These are phyloP conservation scores for Molossus alvarezi DNA, from an alignment of 2,797 vertebrate species.

Conservation along the genomic window DNA sequence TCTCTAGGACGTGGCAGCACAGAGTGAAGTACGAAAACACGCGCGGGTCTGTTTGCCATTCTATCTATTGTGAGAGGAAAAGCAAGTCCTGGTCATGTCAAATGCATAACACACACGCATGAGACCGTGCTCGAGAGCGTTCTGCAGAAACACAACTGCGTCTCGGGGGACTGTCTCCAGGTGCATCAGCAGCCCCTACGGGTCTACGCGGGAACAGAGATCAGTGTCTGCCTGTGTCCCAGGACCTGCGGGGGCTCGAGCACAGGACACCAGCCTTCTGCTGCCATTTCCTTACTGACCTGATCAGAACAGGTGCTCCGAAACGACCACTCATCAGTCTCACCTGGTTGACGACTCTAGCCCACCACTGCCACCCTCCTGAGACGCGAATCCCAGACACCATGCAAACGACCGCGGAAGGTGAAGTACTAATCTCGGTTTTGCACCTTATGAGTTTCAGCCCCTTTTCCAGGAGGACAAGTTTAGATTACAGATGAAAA, in stretches of 20 bases:
- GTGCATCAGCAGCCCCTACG: too few relatives aligned
- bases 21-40: not conserved
- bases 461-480: not conserved
- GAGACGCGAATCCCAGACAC: not conserved
- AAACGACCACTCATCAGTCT: not conserved
- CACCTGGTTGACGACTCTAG: not conserved
- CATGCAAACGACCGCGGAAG: not conserved
- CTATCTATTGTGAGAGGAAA: not conserved
- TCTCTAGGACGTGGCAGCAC: not conserved
- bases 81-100: not conserved
- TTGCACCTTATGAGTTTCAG: not conserved
- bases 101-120: not conserved
- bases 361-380: not conserved
- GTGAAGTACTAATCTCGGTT: not conserved
- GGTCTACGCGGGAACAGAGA: rapidly evolving
- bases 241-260: rapidly evolving
- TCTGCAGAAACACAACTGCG: not conserved
- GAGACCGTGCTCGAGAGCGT: too few relatives aligned
- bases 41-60: not conserved
- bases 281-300: not conserved
- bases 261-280: not conserved
- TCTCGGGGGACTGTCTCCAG: not conserved
- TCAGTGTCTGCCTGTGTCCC: rapidly evolving
- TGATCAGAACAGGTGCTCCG: not conserved
- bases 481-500: not conserved